Evolutionary conservation across 2,888 invertebrate species (phyloP), one percentile per base, ranked within the genome.

Genomic region (Watsonalla cultraria): DNA sequence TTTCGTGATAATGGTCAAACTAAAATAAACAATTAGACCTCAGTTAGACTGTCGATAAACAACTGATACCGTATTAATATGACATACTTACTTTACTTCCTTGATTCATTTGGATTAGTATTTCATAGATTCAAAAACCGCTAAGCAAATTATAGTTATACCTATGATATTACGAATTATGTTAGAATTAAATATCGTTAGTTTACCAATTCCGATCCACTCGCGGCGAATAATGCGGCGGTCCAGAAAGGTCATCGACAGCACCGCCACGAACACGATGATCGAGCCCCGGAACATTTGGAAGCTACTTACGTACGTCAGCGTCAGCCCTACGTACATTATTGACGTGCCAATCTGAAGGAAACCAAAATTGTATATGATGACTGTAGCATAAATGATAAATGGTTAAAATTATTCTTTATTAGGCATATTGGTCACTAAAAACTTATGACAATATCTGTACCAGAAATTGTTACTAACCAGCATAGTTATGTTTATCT

Each of bases 251-350:
- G 94, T 94, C 56, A 95, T 94, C n/a, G 97, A 97, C 7, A 98
- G 91, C 5, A 98, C 81, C 0, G 96, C 98, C 35, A 97, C 96
- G 81, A 98, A 98, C 34, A 98, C 92, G 55, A 98, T 96, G 7
- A 97, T 95, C 52, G 97, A 94, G 51, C 96, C 98, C 88, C 98
- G 92, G 68, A 99, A 94, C 98, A 99, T 98, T 91, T 98, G 98
- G 84, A 98, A 99, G 76, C 97, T 98, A 65, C 97, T 97, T 0
- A 97, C 96, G 76, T 95, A 97, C 0, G 99, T 99, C 78, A 99
- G 88, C 68, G 94, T 97, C 52, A 99, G 89, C 6, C 98, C 98
- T 50, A 98, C 93, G 76, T 98, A 97, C 95, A 98, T 96, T 35
- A 96, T 92, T 0, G 97, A 96, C 0, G 98, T 98, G 0, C 95